Conservation (phyloP, 2,888 invertebrate genomes). For the Netelia inedita region DNA sequence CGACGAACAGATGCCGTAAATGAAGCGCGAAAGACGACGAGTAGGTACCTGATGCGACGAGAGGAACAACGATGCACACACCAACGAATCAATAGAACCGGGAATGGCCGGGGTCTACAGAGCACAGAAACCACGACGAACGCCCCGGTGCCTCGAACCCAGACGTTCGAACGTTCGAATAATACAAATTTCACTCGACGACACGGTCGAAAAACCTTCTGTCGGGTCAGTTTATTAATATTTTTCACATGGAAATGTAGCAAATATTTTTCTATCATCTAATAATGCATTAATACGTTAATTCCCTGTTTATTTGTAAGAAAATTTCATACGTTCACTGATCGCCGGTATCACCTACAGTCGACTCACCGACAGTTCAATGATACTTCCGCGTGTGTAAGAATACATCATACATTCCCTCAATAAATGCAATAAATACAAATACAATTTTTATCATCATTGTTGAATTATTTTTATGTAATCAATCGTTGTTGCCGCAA, state of each 20-base stretch:
- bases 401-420: neutral
- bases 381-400: neutral
- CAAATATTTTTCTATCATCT: conserved; percentile 4
- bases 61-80: conserved; percentile 56
- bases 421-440: neutral
- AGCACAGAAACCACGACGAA: conserved; percentile 75
- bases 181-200: conserved; percentile 16
- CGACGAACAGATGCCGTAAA: conserved; percentile 60
- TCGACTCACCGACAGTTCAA: conserved; percentile 27
- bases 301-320: neutral
- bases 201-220: conserved; percentile 6
- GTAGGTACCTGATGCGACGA: conserved; percentile 39
- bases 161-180: conserved; percentile 43
- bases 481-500: neutral
- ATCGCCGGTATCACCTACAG: conserved; percentile 11
- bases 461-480: neutral
- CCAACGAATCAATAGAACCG: conserved; percentile 65
- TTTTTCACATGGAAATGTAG: neutral
- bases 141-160: conserved; percentile 64
- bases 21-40: conserved; percentile 52
- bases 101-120: conserved; percentile 78
- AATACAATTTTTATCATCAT: neutral
- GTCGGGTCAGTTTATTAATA: neutral
- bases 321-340: conserved; percentile 11
- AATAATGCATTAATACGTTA: neutral